Evolutionary conservation across 1,140 invertebrate genomes (phyloP).

Genomic region (Oreohelix idahoensis): DNA sequence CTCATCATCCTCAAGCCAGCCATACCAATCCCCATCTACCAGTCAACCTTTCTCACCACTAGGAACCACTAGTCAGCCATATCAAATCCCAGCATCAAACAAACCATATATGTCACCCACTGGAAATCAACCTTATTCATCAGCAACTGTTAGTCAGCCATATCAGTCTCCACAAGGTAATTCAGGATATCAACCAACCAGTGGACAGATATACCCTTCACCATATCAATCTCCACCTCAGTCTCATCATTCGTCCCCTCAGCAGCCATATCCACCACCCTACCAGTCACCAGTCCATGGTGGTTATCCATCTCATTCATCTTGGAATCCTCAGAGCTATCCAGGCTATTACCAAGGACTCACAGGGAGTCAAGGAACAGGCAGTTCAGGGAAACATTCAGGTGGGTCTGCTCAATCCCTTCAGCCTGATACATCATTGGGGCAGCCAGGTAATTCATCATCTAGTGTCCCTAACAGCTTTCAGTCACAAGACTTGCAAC

Average conservation of each 20-base stretch:
- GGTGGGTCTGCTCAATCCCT: neutral
- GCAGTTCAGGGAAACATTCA: neutral
- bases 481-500: neutral
- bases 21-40: neutral
- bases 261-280: constrained; percentile 10
- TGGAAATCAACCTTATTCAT: constrained; percentile 15
- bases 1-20: neutral
- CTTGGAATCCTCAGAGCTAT: neutral
- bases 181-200: neutral
- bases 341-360: constrained; percentile 3
- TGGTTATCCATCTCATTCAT: neutral
- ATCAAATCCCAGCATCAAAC: neutral
- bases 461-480: neutral
- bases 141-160: neutral
- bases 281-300: constrained; percentile 11
- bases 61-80: neutral
- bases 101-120: neutral
- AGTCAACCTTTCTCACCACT: neutral
- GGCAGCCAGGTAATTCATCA: neutral
- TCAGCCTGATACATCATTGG: neutral
- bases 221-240: constrained; percentile 22
- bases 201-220: constrained; percentile 11
- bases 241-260: neutral
- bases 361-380: neutral
- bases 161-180: constrained; percentile 15